Evolutionary conservation across 2,888 invertebrate species (phyloP), one percentile per base, ranked within the genome.

Genomic region (Anodontia alba): DNA sequence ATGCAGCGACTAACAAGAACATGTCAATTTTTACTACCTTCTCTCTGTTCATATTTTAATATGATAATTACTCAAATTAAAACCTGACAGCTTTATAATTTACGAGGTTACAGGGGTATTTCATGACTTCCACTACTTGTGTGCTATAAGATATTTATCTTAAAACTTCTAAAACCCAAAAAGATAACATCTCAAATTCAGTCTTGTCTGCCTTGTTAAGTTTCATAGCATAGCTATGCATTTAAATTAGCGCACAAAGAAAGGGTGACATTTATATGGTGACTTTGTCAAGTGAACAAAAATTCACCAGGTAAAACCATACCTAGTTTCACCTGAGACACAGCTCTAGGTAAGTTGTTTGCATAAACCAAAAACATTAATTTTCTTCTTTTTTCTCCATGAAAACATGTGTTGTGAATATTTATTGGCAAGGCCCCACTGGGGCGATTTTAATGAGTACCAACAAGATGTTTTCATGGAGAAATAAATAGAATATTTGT

Each of bases 131-230:
- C 62, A 62, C 62, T 33, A 33, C 62, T 33, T 62, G 33, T 62
- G 31, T 62, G 62, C 62, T 23, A 62, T 31, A 2, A 12, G 62
- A 62, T 62, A 33, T 62, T 33, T 33, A 62, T 62, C 62, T 31
- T 33, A 31, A 62, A 33, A 62, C 62, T 62, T 62, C 62, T 62
- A 62, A 62, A 62, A 62, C 31, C 62, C 33, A 62, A 62, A 62
- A 62, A 62, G 62, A 62, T 62, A 62, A 62, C 10, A 62, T 62
- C 62, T 62, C 62, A 62, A 62, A 62, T 62, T 62, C 29, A 62
- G 26, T 62, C 33, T 33, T n/a, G 62, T 62, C 62, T 62, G 62
- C 23, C 57, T 62, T 62, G 62, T 62, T 33, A 62, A 62, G 17
- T 62, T 62, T 62, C 62, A 62, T 62, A 62, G 62, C 62, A 33